These are phyloP conservation scores for Chiloscyllium punctatum DNA, from an alignment of 2,797 vertebrate genomes.

Conservation along the genomic window DNA sequence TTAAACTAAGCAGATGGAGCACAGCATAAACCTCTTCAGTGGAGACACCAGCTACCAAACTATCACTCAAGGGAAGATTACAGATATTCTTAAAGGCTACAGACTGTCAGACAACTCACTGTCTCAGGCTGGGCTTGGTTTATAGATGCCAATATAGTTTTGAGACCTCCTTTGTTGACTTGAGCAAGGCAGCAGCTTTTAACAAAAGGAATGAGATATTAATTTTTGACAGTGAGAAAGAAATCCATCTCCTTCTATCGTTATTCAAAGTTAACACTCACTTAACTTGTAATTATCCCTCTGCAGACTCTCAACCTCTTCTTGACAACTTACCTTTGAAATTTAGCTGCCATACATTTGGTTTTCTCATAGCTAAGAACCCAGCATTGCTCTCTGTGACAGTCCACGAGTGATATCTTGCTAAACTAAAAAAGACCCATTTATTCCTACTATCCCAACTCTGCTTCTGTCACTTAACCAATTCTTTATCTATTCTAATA, in stretches of 20 bases:
- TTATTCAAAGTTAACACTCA: background rate
- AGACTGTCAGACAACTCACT: background rate
- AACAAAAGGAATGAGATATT: background rate
- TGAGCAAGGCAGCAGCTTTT: background rate
- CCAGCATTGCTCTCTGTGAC: no score
- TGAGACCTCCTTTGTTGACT: background rate
- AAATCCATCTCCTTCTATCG: background rate
- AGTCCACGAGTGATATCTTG: no score
- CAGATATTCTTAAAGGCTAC: background rate
- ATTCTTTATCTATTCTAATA: no score
- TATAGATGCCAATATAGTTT: background rate
- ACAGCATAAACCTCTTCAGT: background rate
- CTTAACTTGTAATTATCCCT: no score
- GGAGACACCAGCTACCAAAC: background rate
- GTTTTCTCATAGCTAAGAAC: no score
- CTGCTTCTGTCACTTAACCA: no score
- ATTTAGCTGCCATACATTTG: no score
- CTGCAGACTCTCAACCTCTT: no score
- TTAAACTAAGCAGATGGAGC: background rate
- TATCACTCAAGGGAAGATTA: background rate
- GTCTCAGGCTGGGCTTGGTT: background rate
- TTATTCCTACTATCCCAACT: no score
- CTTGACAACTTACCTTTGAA: no score
- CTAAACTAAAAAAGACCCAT: no score
- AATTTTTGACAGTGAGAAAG: background rate